Conservation (phyloP, 1,140 invertebrate genomes). For the Papilio polytes region DNA sequence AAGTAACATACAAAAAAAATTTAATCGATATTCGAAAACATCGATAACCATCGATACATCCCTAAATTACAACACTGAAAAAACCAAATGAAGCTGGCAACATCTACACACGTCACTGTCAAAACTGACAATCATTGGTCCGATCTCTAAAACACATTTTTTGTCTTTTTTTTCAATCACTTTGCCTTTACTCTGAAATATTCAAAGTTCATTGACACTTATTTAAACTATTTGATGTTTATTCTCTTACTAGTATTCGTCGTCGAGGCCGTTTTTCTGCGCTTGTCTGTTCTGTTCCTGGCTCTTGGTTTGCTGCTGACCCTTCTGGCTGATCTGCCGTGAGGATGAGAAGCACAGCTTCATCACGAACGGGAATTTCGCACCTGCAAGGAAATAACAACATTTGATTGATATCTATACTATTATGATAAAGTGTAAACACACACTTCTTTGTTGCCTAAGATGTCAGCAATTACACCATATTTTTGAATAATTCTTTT, state of each 20-base stretch:
- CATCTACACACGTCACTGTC: slow-evolving; percentile 52
- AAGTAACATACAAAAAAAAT: background rate
- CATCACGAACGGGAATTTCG: slow-evolving; percentile 98
- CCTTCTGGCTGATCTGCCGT: slow-evolving; percentile 87
- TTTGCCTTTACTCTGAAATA: slow-evolving; percentile 44
- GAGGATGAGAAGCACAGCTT: slow-evolving; percentile 97
- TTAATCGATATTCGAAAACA: slow-evolving; percentile 32
- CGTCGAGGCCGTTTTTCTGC: slow-evolving; percentile 73
- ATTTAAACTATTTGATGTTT: slow-evolving; percentile 21
- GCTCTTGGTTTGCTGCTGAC: slow-evolving; percentile 51
- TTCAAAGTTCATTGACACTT: slow-evolving; percentile 38
- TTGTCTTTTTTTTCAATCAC: slow-evolving; percentile 72
- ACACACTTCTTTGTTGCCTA: too few species aligned
- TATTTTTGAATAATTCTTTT: too few species aligned
- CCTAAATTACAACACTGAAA: slow-evolving; percentile 27
- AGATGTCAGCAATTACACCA: too few species aligned
- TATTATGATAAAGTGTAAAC: too few species aligned
- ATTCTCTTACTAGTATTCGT: slow-evolving; percentile 79
- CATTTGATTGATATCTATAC: background rate
- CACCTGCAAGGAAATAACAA: slow-evolving; percentile 86
- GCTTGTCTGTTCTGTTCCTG: slow-evolving; percentile 52
- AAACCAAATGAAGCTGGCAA: slow-evolving; percentile 49
- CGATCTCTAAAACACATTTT: slow-evolving; percentile 59
- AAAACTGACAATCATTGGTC: slow-evolving; percentile 65
- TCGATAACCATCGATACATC: slow-evolving; percentile 42